phyloP scores from a whole-genome alignment of 2,797 vertebrate species.

The Scolopax bukidnonensis region DNA sequence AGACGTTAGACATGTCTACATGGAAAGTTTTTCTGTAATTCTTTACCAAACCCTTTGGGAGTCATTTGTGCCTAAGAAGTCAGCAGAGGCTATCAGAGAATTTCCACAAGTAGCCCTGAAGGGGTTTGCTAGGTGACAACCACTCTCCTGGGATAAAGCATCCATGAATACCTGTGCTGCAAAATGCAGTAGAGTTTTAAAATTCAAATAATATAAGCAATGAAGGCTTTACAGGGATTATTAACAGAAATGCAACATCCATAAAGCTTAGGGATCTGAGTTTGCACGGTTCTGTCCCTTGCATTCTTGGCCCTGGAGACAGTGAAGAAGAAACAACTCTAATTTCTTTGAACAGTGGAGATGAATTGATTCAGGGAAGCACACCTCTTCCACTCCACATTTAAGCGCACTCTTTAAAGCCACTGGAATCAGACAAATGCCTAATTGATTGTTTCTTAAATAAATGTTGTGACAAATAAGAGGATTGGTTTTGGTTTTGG shows the following conservation, averaged over 20 bases:
- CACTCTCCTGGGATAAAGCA: not conserved
- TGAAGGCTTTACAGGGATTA: no score
- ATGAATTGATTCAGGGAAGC: not conserved
- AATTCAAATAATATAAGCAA: not conserved
- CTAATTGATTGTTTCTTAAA: not conserved
- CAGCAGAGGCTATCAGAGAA: not conserved
- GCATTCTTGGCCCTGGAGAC: not conserved
- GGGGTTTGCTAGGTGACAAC: not conserved
- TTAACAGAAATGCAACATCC: not conserved
- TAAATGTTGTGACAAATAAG: not conserved
- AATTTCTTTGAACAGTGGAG: not conserved
- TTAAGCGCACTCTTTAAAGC: not conserved
- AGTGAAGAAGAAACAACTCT: not conserved
- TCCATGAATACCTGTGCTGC: no score
- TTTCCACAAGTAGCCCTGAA: not conserved
- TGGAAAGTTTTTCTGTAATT: not conserved
- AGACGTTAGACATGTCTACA: not conserved
- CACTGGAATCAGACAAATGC: not conserved
- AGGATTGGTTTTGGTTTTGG: not conserved
- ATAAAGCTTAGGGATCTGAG: not conserved
- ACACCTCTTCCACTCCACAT: fast-evolving
- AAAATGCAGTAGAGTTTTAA: not conserved
- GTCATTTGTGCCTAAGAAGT: not conserved
- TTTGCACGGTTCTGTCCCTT: not conserved
- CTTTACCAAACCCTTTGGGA: not conserved